Percentiles rank a stretch among this genome's conserved stretches.
These are phyloP conservation scores for Leptura quadrifasciata DNA, from an alignment of 2,888 invertebrate genomes.

Conservation along the genomic window DNA sequence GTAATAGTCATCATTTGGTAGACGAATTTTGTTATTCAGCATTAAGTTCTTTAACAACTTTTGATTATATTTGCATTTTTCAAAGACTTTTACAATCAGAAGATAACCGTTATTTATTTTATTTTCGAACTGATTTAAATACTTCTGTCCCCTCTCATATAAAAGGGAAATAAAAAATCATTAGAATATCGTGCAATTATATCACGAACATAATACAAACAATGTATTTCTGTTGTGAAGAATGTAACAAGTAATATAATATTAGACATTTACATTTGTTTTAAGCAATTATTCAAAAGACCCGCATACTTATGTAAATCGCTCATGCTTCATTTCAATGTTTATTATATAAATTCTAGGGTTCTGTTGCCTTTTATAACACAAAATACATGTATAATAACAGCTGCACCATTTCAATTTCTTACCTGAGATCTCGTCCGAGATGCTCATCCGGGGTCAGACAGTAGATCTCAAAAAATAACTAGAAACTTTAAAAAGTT, in stretches of 20 bases:
- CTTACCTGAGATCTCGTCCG: constrained; percentile 31
- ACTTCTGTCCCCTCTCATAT: no score
- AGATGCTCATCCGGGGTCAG: constrained; percentile 30
- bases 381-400: constrained; percentile 14
- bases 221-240: neutral
- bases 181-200: neutral
- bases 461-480: constrained; percentile 37
- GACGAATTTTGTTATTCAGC: no score
- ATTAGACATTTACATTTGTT: constrained; percentile 29
- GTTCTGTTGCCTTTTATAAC: constrained; percentile 21
- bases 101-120: no score
- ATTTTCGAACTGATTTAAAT: neutral
- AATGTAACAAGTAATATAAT: constrained; percentile 17
- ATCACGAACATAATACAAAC: no score
- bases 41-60: no score
- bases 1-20: no score
- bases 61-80: no score
- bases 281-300: constrained; percentile 34
- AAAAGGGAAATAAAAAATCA: neutral
- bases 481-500: constrained; percentile 48
- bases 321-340: constrained; percentile 34
- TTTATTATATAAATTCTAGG: constrained; percentile 42
- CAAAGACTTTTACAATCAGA: no score
- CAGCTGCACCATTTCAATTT: constrained; percentile 39
- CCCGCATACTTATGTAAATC: constrained; percentile 51